Conservation (phyloP, 2,797 vertebrate species). For the Spondyliosoma cantharus region DNA sequence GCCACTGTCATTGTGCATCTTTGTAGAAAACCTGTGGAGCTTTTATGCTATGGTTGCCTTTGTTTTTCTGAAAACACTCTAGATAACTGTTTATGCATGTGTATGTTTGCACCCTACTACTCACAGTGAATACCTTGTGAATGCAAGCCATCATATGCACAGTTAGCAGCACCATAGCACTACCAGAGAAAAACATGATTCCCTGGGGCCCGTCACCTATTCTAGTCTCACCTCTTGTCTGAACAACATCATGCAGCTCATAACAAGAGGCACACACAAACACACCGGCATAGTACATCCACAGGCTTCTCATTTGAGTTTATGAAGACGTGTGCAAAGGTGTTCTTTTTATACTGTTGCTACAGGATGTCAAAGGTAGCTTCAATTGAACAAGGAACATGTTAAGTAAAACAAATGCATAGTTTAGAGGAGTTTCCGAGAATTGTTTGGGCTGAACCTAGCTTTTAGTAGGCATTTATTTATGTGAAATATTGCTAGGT, state of each 20-base stretch:
- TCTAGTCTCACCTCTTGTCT: conserved; percentile 61
- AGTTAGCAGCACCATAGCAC: conserved; percentile 57
- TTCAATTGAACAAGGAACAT: background rate
- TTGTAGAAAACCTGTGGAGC: background rate
- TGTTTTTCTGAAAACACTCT: conserved; percentile 5
- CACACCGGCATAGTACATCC: conserved; percentile 23
- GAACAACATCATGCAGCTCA: conserved; percentile 71
- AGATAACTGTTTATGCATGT: conserved; percentile 5
- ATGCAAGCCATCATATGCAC: conserved; percentile 45
- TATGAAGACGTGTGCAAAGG: conserved; percentile 25
- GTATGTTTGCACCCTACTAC: conserved; percentile 23
- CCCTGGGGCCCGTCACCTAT: conserved; percentile 61
- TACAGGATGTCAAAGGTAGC: conserved; percentile 15
- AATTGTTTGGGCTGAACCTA: conserved; percentile 17
- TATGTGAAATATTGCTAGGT: background rate
- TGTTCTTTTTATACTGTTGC: background rate
- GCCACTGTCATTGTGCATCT: background rate
- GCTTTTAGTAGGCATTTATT: background rate
- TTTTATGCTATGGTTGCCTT: conserved; percentile 2
- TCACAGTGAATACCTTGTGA: conserved; percentile 44
- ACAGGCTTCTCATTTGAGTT: conserved; percentile 31
- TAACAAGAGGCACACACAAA: conserved; percentile 61
- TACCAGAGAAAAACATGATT: conserved; percentile 76
- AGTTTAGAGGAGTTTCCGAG: background rate
- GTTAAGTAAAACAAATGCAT: conserved; percentile 1